Conservation (phyloP, 2,113 vertebrate genomes). For the Hippocampus guttulatus region DNA sequence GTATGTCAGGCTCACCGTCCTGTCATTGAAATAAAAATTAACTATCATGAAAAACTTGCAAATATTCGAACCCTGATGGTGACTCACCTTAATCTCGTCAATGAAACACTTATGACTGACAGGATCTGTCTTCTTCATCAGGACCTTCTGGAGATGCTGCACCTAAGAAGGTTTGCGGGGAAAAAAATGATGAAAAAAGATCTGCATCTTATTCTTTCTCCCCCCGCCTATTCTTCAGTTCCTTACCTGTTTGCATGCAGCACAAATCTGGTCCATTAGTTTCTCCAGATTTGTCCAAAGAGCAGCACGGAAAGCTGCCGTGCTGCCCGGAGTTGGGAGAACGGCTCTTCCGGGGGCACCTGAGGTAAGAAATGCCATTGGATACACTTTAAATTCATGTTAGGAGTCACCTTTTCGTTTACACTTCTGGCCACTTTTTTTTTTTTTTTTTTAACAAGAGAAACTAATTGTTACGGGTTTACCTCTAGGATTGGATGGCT, state of each 20-base stretch:
- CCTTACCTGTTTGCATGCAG: slow-evolving; percentile 76
- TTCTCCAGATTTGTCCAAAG: slow-evolving; percentile 98
- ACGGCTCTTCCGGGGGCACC: slow-evolving; percentile 90
- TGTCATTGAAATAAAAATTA: slow-evolving; percentile 39
- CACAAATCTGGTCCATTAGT: slow-evolving; percentile 94
- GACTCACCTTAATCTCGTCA: slow-evolving; percentile 91
- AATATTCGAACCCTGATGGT: no score
- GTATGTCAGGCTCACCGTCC: slow-evolving; percentile 90
- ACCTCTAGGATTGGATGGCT: slow-evolving; percentile 82
- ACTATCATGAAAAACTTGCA: neutral
- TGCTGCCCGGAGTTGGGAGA: slow-evolving; percentile 90
- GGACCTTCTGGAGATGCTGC: slow-evolving; percentile 93
- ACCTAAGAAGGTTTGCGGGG: slow-evolving; percentile 68
- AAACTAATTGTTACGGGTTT: neutral
- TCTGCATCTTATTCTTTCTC: no score
- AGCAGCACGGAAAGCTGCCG: slow-evolving; percentile 88
- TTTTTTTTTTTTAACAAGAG: no score
- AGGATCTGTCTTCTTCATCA: slow-evolving; percentile 93
- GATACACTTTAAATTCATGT: neutral
- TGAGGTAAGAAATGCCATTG: slow-evolving; percentile 35
- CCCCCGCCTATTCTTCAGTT: neutral
- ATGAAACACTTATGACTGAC: slow-evolving; percentile 96
- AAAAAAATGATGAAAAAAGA: no score
- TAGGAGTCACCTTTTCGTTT: neutral
- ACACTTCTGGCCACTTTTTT: neutral